These are phyloP conservation scores for Dendropsophus ebraccatus DNA, from an alignment of 2,113 vertebrate species.

Conservation along the genomic window DNA sequence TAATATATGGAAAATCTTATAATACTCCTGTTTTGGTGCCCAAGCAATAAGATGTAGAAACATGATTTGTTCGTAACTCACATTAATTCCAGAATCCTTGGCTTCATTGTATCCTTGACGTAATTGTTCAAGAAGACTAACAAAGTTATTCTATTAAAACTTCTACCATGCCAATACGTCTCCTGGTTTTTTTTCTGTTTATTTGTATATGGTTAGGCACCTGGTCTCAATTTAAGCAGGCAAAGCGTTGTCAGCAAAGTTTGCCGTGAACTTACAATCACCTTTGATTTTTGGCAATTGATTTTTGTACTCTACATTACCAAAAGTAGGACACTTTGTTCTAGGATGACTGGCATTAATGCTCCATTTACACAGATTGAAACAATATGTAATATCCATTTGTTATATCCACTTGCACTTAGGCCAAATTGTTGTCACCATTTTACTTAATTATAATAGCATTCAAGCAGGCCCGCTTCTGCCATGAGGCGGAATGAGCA, in stretches of 20 bases:
- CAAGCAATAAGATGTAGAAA: not conserved
- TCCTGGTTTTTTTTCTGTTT: not conserved
- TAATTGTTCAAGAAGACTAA: not conserved
- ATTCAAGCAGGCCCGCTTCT: too few species aligned
- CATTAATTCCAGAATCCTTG: not conserved
- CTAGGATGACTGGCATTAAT: not conserved
- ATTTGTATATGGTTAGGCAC: not conserved
- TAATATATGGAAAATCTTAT: conserved; percentile 21
- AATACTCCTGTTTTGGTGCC: not conserved
- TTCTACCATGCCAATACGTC: not conserved
- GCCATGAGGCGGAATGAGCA: too few species aligned
- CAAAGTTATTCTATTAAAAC: not conserved
- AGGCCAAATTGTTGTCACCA: not conserved
- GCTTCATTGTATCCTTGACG: not conserved
- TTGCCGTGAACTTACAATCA: conserved; percentile 9
- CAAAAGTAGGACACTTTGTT: conserved; percentile 5
- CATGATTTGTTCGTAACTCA: not conserved
- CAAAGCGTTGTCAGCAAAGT: not conserved
- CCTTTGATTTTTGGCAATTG: conserved; percentile 15
- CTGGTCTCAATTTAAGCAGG: conserved; percentile 7
- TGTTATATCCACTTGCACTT: not conserved
- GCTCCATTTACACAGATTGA: not conserved
- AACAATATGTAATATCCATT: conserved; percentile 18
- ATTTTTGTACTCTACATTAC: not conserved
- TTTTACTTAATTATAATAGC: not conserved